A percentile compares a stretch with the other conserved stretches of the same genome.
Evolutionary conservation across 35 echinoderm and acorn worm genomes (phyloP).

Genomic region (Eucidaris tribuloides): DNA sequence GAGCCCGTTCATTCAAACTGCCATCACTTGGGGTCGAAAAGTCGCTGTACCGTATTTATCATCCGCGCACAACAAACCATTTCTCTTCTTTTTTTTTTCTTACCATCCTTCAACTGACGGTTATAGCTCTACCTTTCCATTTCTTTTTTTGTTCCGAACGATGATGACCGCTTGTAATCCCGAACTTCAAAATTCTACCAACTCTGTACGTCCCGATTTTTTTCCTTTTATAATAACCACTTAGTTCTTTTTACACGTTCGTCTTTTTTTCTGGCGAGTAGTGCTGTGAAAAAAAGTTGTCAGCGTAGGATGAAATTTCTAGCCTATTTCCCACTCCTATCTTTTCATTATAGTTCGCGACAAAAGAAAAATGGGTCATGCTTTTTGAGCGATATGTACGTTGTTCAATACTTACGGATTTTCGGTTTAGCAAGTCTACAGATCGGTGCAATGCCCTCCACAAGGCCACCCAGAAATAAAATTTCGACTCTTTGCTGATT

Average conservation of each 20-base stretch:
- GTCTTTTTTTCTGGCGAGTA: neutral
- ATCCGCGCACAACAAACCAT: neutral
- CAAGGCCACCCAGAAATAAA: no score
- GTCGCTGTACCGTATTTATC: neutral
- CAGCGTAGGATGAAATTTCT: neutral
- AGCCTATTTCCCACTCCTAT: neutral
- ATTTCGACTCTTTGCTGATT: no score
- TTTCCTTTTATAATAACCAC: slow-evolving; percentile 18
- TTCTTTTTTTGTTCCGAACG: neutral
- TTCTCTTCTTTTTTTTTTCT: neutral
- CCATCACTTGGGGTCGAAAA: slow-evolving; percentile 3
- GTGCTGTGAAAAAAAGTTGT: slow-evolving; percentile 11
- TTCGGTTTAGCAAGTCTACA: no score
- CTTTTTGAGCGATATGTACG: slow-evolving; percentile 20
- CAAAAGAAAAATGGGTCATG: slow-evolving; percentile 5
- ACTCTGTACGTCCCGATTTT: no score
- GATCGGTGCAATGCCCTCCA: no score
- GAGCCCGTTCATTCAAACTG: slow-evolving; percentile 1
- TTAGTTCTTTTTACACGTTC: slow-evolving; percentile 8
- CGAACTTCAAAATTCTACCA: no score
- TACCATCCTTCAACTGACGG: neutral
- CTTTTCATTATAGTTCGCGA: neutral
- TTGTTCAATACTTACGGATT: no score
- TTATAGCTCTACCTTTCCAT: neutral
- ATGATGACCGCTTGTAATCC: slow-evolving; percentile 20